These are phyloP conservation scores for Thymelicus lineola DNA, from an alignment of 2,888 invertebrate species.

Conservation along the genomic window DNA sequence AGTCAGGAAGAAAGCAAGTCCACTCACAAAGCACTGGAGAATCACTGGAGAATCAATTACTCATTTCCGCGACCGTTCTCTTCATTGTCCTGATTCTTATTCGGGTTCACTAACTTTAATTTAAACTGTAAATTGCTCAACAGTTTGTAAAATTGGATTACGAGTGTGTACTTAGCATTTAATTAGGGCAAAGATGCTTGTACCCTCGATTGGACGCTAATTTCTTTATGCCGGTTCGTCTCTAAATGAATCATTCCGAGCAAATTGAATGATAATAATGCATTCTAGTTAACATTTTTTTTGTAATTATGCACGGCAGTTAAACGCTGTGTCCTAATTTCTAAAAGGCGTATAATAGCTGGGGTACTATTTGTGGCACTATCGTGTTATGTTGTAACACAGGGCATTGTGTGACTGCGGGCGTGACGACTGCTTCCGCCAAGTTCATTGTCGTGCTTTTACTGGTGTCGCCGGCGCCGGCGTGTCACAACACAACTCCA, in stretches of 20 bases:
- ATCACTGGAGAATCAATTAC: constrained; percentile 40
- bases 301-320: constrained; percentile 9
- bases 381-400: constrained; percentile 38
- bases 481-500: constrained; percentile 12
- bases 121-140: constrained; percentile 14
- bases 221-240: constrained; percentile 9
- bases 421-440: constrained; percentile 82
- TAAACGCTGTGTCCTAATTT: constrained; percentile 28
- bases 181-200: constrained; percentile 5
- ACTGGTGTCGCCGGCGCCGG: constrained; percentile 9
- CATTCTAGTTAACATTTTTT: not conserved
- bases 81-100: constrained; percentile 32
- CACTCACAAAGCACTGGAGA: constrained; percentile 22
- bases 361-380: constrained; percentile 4
- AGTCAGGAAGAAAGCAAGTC: constrained; percentile 15
- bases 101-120: constrained; percentile 25
- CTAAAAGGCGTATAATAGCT: constrained; percentile 1
- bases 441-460: constrained; percentile 78
- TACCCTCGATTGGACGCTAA: not conserved
- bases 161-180: constrained; percentile 2
- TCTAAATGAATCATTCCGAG: not conserved
- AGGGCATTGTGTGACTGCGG: constrained; percentile 76
- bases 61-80: constrained; percentile 42
- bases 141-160: constrained; percentile 7
- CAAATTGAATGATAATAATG: not conserved